Evolutionary conservation across 1,140 invertebrate genomes (phyloP).

Genomic region (Daktulosphaira vitifoliae): DNA sequence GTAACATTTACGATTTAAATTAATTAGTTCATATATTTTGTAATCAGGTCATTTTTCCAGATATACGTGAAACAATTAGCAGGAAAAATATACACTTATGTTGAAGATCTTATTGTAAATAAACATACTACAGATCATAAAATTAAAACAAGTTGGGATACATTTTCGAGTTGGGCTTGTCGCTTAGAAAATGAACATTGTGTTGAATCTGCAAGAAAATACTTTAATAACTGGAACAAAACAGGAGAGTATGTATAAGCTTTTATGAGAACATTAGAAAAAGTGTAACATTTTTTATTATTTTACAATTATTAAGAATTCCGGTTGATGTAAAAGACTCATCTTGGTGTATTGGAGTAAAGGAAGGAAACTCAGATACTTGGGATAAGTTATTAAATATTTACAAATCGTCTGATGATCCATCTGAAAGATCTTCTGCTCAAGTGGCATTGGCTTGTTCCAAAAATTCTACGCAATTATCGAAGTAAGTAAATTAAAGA

Average conservation of each 20-base stretch:
- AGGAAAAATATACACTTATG: neutral
- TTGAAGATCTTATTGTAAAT: neutral
- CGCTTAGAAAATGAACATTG: neutral
- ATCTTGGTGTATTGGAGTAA: slow-evolving; percentile 33
- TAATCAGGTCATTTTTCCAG: no score
- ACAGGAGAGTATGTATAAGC: neutral
- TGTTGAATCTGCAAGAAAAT: neutral
- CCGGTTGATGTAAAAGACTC: slow-evolving; percentile 29
- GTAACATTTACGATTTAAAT: neutral
- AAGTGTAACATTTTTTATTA: no score
- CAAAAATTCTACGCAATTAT: slow-evolving; percentile 11
- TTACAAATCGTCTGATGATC: slow-evolving; percentile 15
- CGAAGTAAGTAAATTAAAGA: slow-evolving; percentile 22
- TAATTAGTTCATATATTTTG: no score
- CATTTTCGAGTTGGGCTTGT: slow-evolving; percentile 17
- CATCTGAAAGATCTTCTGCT: slow-evolving; percentile 29
- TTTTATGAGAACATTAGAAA: neutral
- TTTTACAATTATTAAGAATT: slow-evolving; percentile 16
- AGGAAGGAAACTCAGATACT: neutral
- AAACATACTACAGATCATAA: neutral
- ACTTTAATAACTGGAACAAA: neutral
- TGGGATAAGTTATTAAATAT: slow-evolving; percentile 31
- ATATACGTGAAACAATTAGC: neutral
- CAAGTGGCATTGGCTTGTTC: slow-evolving; percentile 33
- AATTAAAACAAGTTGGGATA: slow-evolving; percentile 1